phyloP scores from a whole-genome alignment of 2,888 invertebrate species.

The Himalopsyche kuldschensis region DNA sequence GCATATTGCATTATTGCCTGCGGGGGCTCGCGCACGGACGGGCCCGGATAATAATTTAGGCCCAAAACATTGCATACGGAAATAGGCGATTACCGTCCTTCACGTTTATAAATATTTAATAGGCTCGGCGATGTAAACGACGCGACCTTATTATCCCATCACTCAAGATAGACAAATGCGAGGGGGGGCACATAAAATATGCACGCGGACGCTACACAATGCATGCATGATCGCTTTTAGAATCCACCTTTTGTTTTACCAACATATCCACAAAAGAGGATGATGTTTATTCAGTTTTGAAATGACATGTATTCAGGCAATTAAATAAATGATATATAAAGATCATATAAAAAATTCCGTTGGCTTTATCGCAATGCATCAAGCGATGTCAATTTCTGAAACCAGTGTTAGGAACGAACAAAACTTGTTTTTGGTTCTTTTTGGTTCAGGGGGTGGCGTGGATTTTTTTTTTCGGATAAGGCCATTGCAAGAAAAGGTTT shows the following conservation, averaged over 20 bases:
- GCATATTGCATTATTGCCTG: not conserved
- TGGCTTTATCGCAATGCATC: too few species aligned
- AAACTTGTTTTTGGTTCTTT: too few species aligned
- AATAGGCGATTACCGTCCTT: slow-evolving; percentile 24
- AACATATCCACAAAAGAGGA: not conserved
- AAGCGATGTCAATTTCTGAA: too few species aligned
- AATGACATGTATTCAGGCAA: not conserved
- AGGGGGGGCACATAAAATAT: slow-evolving; percentile 2
- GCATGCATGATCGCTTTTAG: not conserved
- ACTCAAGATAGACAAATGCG: slow-evolving; percentile 8
- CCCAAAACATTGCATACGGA: slow-evolving; percentile 8
- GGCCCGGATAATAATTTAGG: not conserved
- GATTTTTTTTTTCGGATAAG: too few species aligned
- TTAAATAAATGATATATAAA: too few species aligned
- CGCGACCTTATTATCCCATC: slow-evolving; percentile 20
- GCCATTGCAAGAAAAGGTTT: too few species aligned
- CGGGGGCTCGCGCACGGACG: not conserved
- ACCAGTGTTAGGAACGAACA: too few species aligned
- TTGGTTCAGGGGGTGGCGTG: too few species aligned
- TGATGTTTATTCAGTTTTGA: not conserved
- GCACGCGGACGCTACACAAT: not conserved
- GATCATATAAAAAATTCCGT: too few species aligned
- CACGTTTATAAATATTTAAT: slow-evolving; percentile 13
- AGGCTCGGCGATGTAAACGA: not conserved
- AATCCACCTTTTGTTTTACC: not conserved